phyloP scores from a whole-genome alignment of 1,140 invertebrate species.

The Lepidurus apus region DNA sequence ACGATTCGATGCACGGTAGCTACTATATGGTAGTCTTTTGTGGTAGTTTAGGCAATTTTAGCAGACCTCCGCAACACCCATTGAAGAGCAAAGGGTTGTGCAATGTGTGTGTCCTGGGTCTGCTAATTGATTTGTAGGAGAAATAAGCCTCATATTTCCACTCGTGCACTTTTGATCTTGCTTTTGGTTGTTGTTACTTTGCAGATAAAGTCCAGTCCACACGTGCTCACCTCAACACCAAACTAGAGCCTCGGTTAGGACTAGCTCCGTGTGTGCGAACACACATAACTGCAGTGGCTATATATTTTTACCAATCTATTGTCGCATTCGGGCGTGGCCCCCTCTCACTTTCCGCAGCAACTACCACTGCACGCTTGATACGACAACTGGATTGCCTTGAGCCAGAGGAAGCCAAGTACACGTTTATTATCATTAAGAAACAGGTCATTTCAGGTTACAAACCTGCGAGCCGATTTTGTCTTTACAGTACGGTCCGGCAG shows the following conservation, averaged over 20 bases:
- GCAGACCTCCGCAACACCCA: too few relatives aligned
- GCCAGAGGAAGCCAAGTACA: background rate
- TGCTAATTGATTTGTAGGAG: too few relatives aligned
- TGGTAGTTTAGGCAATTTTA: too few relatives aligned
- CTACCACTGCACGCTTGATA: background rate
- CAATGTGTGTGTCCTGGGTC: too few relatives aligned
- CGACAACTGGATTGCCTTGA: background rate
- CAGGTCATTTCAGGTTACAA: background rate
- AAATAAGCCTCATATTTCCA: background rate
- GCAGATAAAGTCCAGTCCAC: background rate
- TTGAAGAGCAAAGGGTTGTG: too few relatives aligned
- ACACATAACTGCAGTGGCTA: background rate
- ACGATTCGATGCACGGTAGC: background rate
- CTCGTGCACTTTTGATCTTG: background rate
- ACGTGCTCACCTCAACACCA: background rate
- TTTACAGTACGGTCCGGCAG: too few relatives aligned
- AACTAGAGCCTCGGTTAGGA: background rate
- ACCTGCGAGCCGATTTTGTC: too few relatives aligned
- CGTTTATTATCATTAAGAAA: background rate
- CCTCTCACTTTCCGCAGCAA: slow-evolving; percentile 13
- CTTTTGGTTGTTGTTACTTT: background rate
- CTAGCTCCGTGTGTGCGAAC: background rate
- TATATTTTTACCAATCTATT: background rate
- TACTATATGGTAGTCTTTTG: too few relatives aligned
- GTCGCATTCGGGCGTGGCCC: background rate